Base-by-base conservation (phyloP, 2,888 invertebrate genomes). In the Orthonychiurus folsomi region DNA sequence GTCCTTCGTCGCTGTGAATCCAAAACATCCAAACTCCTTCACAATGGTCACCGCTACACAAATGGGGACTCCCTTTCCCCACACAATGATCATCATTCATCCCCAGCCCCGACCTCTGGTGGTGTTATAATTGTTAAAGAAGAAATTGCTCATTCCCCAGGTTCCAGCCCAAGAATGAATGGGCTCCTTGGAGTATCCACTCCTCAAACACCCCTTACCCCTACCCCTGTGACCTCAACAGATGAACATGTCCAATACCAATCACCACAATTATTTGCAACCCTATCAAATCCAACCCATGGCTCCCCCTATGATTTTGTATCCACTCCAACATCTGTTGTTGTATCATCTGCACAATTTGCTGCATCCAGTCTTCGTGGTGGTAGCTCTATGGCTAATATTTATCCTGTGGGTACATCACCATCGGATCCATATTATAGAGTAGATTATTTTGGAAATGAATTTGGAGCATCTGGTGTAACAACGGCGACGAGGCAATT, bases 401-500 rank as follows among this genome's bases (percentile, higher is more conserved):
- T 67, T 61, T 69, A 69, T 63, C 62, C 70, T 23, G 67, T 67
- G 5, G 60, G 60, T 74, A 63, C 67, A 21, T 67, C 71, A 21
- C 68, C 69, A 15, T 66, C 66, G 48, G 74, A 73, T 23, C 69
- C 73, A 74, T 78, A 90, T 81, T 87, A 87, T 79, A 85, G 89
- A 78, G 88, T 88, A 78, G 88, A 88, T 77, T 88, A 87, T 77
- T 82, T 83, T 66, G 82, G 84, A 66, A 81, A 81, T 50, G 79
- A 64, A 48, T 64, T 64, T 48, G 65, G 60, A 50, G 66, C 66
- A 15, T 59, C 67, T 3, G 68, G 69, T 24, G 69, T 67, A 21
- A 60, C 66, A n/a, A 66, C 64, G 37, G 64, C 68, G n/a, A 68
- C 68, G 1, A 60, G 70, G 53, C 65, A 67, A 12, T 64, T 73